phyloP scores from a whole-genome alignment of 2,113 vertebrate genomes.

The Meles meles region DNA sequence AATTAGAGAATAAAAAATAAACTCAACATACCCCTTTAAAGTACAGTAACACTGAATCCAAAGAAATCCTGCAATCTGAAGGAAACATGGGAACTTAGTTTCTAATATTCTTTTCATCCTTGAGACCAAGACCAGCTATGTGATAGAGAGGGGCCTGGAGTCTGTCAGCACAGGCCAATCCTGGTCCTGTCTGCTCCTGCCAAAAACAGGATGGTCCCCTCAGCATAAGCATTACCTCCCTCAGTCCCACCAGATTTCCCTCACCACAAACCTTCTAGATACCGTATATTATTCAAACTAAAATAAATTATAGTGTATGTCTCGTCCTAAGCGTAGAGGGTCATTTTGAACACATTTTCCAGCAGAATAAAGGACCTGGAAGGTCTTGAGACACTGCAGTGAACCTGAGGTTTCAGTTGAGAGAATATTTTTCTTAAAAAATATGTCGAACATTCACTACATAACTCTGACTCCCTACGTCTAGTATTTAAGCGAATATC shows the following conservation, averaged over 20 bases:
- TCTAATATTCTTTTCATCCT: background rate
- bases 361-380: background rate
- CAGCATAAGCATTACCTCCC: background rate
- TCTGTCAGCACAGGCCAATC: background rate
- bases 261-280: background rate
- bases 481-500: background rate
- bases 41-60: background rate
- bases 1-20: background rate
- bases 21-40: background rate
- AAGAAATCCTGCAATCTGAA: background rate
- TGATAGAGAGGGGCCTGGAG: background rate
- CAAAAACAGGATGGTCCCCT: background rate
- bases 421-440: slow-evolving; percentile 15
- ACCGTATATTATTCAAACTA: background rate
- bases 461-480: slow-evolving; percentile 31
- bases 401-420: background rate
- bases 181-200: background rate
- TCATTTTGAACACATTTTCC: background rate
- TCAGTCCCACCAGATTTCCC: background rate
- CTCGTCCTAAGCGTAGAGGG: background rate
- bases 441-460: background rate
- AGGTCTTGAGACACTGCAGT: background rate
- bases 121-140: background rate
- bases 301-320: background rate
- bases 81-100: background rate